Evolutionary conservation across 1,140 invertebrate genomes (phyloP).

Genomic region (Ctenoplectra terminalis): DNA sequence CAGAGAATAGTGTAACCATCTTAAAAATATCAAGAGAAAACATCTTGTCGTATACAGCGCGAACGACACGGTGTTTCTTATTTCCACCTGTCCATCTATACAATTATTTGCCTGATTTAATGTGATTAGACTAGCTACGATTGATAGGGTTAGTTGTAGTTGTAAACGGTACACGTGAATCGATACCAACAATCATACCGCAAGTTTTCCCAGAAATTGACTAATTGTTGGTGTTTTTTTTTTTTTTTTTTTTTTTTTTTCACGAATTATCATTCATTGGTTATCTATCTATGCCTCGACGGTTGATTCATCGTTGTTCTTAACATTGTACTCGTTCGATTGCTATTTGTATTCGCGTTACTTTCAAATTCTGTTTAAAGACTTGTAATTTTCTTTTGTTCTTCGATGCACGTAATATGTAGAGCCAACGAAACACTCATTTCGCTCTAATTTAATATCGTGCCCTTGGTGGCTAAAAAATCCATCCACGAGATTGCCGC

Average conservation of each 20-base stretch:
- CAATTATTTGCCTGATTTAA: neutral
- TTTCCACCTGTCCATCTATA: neutral
- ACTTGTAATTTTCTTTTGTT: neutral
- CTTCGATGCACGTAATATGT: neutral
- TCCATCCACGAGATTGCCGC: constrained; percentile 22
- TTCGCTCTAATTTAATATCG: constrained; percentile 50
- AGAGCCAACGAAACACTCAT: neutral
- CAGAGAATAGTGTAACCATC: too few species aligned
- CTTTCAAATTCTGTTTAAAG: neutral
- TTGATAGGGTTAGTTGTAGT: neutral
- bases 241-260: too few species aligned
- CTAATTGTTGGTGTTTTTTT: too few species aligned
- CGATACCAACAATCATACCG: neutral
- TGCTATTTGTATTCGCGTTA: neutral
- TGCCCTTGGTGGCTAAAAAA: constrained; percentile 52
- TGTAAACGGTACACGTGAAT: neutral
- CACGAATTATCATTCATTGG: neutral
- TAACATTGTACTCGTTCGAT: neutral
- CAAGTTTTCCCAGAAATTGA: neutral
- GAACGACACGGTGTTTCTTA: neutral
- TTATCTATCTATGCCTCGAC: neutral
- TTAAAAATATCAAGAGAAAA: too few species aligned
- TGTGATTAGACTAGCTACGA: neutral
- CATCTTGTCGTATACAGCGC: too few species aligned
- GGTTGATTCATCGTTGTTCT: neutral